Base-by-base conservation (phyloP, 1,140 invertebrate species). In the Helicoverpa zea region DNA sequence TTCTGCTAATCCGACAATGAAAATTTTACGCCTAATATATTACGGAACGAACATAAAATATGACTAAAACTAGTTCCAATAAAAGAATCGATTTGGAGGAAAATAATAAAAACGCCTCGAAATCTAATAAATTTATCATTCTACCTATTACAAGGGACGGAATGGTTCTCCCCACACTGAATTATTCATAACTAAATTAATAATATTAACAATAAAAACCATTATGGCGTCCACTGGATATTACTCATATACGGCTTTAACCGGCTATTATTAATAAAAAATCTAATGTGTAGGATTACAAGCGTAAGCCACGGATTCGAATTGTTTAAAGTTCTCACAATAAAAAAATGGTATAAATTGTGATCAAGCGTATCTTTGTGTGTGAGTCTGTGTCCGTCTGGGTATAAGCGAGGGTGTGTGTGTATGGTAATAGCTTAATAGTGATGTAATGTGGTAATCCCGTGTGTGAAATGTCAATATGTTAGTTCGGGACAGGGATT, bases 241-340 rank as follows among this genome's bases (percentile, higher is more conserved):
- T 78, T 78, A 56, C 68, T 63, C 63, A 66, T 51, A 78, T 14
- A 35, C 54, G 23, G 78, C 54, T 72, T 79, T 72, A 35, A 61
- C 29, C 78, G 30, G 68, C 35, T 51, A 66, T 79, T 79, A 61
- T 79, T 79, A 79, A 79, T 79, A 80, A 80, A 80, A 80, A 80
- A 80, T 72, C 66, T 63, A 80, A 80, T 80, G 78, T 56, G 70
- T 79, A 68, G 76, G 76, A 79, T 79, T 79, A 79, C 76, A 58
- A 1, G 16, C 52, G 64, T 79, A 79, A 79, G 76, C 66, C 23
- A 58, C 5, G 58, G 78, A 80, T 80, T 51, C 23, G 68, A 52
- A 80, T 80, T 80, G 68, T 80, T 80, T 80, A 66, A 80, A 73
- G 78, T 80, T 80, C 78, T 80, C 78, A 80, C 68, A 80, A 72